Evolutionary conservation across 2,113 vertebrate genomes (phyloP), one percentile per base, ranked within the genome.

Genomic region (Psittacara wagleri): DNA sequence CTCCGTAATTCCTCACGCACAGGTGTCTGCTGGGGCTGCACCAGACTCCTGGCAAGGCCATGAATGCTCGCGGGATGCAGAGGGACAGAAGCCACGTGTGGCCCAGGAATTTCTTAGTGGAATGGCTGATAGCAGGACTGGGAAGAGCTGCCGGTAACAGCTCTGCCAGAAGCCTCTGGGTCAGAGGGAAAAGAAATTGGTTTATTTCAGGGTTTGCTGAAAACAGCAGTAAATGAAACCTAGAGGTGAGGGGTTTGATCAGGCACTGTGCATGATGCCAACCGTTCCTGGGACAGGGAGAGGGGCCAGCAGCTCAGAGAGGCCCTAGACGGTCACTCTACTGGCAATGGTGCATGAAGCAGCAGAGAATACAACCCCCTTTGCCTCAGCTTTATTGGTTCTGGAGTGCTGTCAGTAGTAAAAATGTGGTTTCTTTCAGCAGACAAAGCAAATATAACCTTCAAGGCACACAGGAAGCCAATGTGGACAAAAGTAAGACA

Each of bases 391-490:
- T 90, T 94, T 96, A 91, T 88, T 92, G 82, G 85, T 86, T 94
- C 92, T 95, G 89, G 81, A 96, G 76, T 68, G 73, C 55, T 68
- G 89, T 94, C 72, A 76, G 75, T 55, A 74, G 59, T 88, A 75
- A 91, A 96, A 94, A 88, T 68, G 39, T 79, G 48, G 10, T 31
- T 91, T 96, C 44, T 96, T 94, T 95, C 79, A 90, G 88, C 46
- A 95, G 94, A 96, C 88, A 95, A 96, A 91, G 94, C 72, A 94
- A 96, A 97, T 23, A 75, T 7, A 86, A 83, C 64, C 74, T 90
- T 89, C 89, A 94, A 95, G 76, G 66, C 82, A 77, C 64, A 81
- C 13, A 57, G 92, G 91, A 91, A 95, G 94, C 68, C 89, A 79
- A 5, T 35, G 66, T 82, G 88, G 86, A 76, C 69, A 84, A 75